phyloP scores from a whole-genome alignment of 2,797 vertebrate species.

The Alcedo atthis region DNA sequence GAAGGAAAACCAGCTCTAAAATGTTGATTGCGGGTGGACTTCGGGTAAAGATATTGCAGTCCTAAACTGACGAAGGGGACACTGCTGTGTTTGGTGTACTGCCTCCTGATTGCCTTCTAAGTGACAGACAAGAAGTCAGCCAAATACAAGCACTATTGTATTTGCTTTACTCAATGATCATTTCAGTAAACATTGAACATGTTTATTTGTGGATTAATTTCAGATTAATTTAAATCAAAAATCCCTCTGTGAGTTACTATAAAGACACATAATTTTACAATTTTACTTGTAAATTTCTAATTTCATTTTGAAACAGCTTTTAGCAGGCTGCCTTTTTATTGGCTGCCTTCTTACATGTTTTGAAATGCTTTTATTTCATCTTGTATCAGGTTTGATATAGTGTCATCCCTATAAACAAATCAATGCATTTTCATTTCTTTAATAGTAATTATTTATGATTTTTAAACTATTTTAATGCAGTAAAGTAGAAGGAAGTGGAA shows the following conservation, averaged over 20 bases:
- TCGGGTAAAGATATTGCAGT: background rate
- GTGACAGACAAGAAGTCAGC: background rate
- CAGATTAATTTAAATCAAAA: conserved; percentile 29
- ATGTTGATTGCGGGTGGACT: background rate
- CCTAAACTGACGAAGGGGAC: background rate
- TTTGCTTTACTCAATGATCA: conserved; percentile 24
- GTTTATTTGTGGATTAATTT: conserved; percentile 44
- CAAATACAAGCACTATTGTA: background rate
- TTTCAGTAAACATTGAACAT: conserved; percentile 33
- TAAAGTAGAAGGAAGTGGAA: background rate
- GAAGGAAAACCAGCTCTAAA: background rate
- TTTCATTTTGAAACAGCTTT: background rate
- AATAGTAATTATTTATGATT: background rate
- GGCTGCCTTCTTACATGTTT: background rate
- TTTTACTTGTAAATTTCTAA: background rate
- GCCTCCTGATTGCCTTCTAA: background rate
- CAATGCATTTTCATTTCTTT: conserved; percentile 5
- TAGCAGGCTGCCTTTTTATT: background rate
- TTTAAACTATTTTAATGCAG: background rate
- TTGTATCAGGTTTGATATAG: background rate
- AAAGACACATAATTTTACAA: background rate
- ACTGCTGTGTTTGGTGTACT: background rate
- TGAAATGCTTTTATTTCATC: background rate
- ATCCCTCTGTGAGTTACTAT: background rate
- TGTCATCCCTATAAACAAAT: background rate